Conservation (phyloP, 2,797 vertebrate genomes). For the Delichon dasypus region DNA sequence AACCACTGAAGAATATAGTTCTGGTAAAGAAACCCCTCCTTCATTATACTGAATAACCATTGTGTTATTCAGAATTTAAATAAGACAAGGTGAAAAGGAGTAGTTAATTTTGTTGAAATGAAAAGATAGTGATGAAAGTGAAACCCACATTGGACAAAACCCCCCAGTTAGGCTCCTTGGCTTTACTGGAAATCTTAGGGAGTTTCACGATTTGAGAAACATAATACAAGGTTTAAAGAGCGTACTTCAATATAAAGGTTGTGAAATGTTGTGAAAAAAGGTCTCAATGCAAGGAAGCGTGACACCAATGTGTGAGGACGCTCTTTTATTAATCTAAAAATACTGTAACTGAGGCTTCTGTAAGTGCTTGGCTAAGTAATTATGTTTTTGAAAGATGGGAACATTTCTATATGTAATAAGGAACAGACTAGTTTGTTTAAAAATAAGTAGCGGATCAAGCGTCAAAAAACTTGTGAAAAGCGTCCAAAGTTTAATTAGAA, state of each 20-base stretch:
- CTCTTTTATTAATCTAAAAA: neutral
- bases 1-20: neutral
- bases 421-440: constrained; percentile 13
- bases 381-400: neutral
- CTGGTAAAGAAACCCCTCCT: neutral
- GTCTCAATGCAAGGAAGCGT: neutral
- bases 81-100: neutral
- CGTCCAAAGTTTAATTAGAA: constrained; percentile 33
- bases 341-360: neutral
- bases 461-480: constrained; percentile 11
- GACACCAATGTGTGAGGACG: neutral
- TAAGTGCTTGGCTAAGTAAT: neutral
- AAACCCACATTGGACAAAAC: neutral
- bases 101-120: neutral
- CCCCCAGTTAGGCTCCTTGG: neutral
- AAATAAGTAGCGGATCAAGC: neutral
- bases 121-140: neutral
- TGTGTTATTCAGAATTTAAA: neutral
- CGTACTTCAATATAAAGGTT: neutral
- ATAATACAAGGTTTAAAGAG: neutral
- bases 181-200: neutral
- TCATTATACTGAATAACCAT: neutral
- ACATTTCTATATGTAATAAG: neutral
- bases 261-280: neutral
- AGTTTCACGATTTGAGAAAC: neutral